These are phyloP conservation scores for Salpingus planirostris DNA, from an alignment of 2,888 invertebrate genomes.

Conservation along the genomic window DNA sequence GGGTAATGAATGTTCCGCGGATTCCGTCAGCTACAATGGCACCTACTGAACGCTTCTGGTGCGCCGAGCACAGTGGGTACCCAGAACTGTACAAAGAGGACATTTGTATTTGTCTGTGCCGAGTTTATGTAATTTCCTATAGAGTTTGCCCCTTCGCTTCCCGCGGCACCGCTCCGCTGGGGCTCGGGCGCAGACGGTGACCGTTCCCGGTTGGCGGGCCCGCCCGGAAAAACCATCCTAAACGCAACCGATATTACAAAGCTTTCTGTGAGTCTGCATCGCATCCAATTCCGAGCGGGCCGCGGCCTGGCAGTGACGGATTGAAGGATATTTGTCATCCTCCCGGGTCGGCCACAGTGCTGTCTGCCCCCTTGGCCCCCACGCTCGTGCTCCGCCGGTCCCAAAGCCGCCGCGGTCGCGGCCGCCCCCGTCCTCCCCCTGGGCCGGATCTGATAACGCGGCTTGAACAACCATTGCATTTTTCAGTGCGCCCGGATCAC, in stretches of 20 bases:
- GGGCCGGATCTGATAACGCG: slow-evolving; percentile 34
- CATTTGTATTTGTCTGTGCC: slow-evolving; percentile 46
- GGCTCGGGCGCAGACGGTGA: slow-evolving; percentile 35
- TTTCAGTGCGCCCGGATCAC: slow-evolving; percentile 33
- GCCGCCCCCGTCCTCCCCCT: slow-evolving; percentile 22
- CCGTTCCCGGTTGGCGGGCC: slow-evolving; percentile 11
- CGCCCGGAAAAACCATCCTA: slow-evolving; percentile 29
- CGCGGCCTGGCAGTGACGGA: slow-evolving; percentile 57
- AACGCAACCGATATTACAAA: slow-evolving; percentile 42
- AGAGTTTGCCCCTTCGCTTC: slow-evolving; percentile 38
- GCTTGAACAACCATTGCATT: slow-evolving; percentile 39
- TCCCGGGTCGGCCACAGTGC: slow-evolving; percentile 46
- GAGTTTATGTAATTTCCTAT: slow-evolving; percentile 48
- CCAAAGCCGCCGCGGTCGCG: slow-evolving; percentile 22
- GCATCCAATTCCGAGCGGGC: slow-evolving; percentile 45
- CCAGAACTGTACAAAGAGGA: slow-evolving; percentile 44
- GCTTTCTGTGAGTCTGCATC: slow-evolving; percentile 44
- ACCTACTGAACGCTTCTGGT: slow-evolving; percentile 40
- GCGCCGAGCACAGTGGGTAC: slow-evolving; percentile 37
- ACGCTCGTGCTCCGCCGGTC: slow-evolving; percentile 21
- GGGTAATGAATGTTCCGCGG: slow-evolving; percentile 43
- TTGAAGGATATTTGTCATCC: slow-evolving; percentile 62
- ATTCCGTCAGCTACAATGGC: slow-evolving; percentile 40
- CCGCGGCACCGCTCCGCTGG: slow-evolving; percentile 35
- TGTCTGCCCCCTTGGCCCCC: slow-evolving; percentile 34